Percentiles rank a stretch among this genome's conserved stretches.
These are phyloP conservation scores for Octonoba sinensis DNA, from an alignment of 2,888 invertebrate species.

Conservation along the genomic window DNA sequence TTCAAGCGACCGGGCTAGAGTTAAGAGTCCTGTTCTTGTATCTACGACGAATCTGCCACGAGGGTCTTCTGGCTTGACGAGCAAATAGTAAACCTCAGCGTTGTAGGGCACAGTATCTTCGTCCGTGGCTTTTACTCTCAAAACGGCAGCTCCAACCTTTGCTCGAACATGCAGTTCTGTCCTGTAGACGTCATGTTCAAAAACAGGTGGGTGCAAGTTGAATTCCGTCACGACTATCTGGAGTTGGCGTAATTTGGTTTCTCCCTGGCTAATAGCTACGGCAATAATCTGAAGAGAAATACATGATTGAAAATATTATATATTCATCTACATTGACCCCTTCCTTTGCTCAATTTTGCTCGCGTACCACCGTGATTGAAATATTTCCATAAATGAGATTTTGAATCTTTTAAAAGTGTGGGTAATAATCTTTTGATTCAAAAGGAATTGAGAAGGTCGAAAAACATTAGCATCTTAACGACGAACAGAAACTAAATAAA, in stretches of 20 bases:
- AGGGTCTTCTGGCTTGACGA: constrained; percentile 48
- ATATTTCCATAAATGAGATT: too few species aligned
- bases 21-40: constrained; percentile 47
- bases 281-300: constrained; percentile 57
- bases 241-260: constrained; percentile 57
- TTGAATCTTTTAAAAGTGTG: too few species aligned
- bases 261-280: constrained; percentile 64
- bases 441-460: too few species aligned
- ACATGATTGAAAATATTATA: too few species aligned
- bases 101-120: constrained; percentile 64
- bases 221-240: constrained; percentile 60
- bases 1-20: constrained; percentile 49
- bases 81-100: constrained; percentile 53
- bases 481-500: too few species aligned
- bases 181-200: constrained; percentile 63
- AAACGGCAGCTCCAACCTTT: constrained; percentile 47
- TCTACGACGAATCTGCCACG: constrained; percentile 56
- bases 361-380: too few species aligned
- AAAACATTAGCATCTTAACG: too few species aligned
- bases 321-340: too few species aligned
- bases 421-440: too few species aligned
- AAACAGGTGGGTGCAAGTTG: constrained; percentile 58
- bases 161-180: constrained; percentile 53
- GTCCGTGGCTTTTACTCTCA: constrained; percentile 60
- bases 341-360: too few species aligned